phyloP scores from a whole-genome alignment of 2,888 invertebrate species.

The Eurytoma californica region DNA sequence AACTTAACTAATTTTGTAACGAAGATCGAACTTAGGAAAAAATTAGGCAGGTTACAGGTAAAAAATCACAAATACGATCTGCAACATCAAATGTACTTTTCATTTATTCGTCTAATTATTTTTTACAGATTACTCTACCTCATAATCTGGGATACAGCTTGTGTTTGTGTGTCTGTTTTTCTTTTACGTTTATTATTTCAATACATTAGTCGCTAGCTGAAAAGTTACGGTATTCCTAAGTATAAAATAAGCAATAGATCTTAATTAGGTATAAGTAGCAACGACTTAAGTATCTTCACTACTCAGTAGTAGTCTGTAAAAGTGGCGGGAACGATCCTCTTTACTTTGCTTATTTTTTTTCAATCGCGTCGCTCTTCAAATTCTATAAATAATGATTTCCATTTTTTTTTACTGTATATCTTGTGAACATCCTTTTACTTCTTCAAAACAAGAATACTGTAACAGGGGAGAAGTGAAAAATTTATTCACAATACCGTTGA shows the following conservation, averaged over 20 bases:
- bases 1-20: too few relatives aligned
- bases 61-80: slow-evolving; percentile 48
- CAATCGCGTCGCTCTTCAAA: neutral
- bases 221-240: slow-evolving; percentile 71
- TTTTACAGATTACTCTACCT: slow-evolving; percentile 74
- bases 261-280: slow-evolving; percentile 72
- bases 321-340: slow-evolving; percentile 63
- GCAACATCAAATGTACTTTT: slow-evolving; percentile 73
- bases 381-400: neutral
- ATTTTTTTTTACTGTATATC: slow-evolving; percentile 11
- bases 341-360: slow-evolving; percentile 37
- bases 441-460: neutral
- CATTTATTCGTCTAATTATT: slow-evolving; percentile 74
- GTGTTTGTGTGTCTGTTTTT: slow-evolving; percentile 45
- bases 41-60: neutral
- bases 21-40: too few relatives aligned
- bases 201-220: slow-evolving; percentile 71
- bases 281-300: slow-evolving; percentile 70
- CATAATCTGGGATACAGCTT: slow-evolving; percentile 73
- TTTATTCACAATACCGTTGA: neutral
- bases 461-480: slow-evolving; percentile 4
- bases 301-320: slow-evolving; percentile 66
- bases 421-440: too few relatives aligned
- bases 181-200: slow-evolving; percentile 62
- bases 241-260: slow-evolving; percentile 75